Percentiles rank a stretch among this genome's conserved stretches.
Evolutionary conservation across 2,113 vertebrate species (phyloP).

Genomic region (Girardinichthys multiradiatus): DNA sequence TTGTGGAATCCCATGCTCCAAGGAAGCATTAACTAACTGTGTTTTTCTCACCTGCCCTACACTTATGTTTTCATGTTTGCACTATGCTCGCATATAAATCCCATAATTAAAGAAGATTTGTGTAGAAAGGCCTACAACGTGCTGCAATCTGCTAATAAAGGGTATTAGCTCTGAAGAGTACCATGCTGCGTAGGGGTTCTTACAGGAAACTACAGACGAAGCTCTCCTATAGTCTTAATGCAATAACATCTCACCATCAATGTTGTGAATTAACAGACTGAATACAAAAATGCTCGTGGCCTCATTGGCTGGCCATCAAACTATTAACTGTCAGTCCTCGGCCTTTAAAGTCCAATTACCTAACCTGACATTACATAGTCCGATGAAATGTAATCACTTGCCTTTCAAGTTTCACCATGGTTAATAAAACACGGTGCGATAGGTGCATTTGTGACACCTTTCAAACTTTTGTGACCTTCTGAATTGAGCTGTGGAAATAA

Average conservation of each 20-base stretch:
- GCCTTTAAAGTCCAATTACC: constrained; percentile 61
- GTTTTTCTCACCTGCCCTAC: constrained; percentile 48
- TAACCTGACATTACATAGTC: constrained; percentile 35
- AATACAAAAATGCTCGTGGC: constrained; percentile 38
- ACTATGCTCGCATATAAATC: constrained; percentile 64
- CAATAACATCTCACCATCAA: constrained; percentile 46
- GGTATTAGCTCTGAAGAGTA: constrained; percentile 58
- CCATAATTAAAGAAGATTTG: constrained; percentile 78
- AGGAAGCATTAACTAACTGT: constrained; percentile 51
- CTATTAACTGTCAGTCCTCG: constrained; percentile 63
- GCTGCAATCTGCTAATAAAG: constrained; percentile 60
- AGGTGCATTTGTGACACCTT: background rate
- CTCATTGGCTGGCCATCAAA: constrained; percentile 62
- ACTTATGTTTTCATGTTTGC: constrained; percentile 74
- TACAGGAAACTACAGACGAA: constrained; percentile 3
- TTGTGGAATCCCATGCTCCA: constrained; percentile 57
- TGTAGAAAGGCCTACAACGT: constrained; percentile 70
- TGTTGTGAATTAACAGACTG: constrained; percentile 38
- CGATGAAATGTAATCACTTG: constrained; percentile 38
- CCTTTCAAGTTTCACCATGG: constrained; percentile 2
- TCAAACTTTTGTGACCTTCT: constrained; percentile 15
- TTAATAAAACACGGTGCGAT: constrained; percentile 11
- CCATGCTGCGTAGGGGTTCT: constrained; percentile 28
- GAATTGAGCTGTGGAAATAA: constrained; percentile 6
- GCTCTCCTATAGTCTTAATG: constrained; percentile 14